Evolutionary conservation across 2,113 vertebrate species (phyloP), one percentile per base, ranked within the genome.

Genomic region (Dicentrarchus labrax): DNA sequence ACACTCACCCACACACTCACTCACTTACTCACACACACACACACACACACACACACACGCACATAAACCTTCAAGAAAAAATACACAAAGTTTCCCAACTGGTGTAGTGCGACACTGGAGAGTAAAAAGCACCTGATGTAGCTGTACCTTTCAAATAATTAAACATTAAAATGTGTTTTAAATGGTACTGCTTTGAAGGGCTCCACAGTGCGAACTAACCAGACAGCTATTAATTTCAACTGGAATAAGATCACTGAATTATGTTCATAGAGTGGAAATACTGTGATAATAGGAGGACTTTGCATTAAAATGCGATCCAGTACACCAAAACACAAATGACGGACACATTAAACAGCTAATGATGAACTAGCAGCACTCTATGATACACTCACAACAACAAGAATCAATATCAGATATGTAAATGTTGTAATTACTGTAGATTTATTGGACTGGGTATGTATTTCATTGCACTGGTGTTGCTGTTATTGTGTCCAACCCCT

Each of bases 81-180:
- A 64, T 1, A 43, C 3, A 51, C 60, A 74, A 70, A 11, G 8
- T 36, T 19, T 80, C 68, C 13, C 13, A 0, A 56, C 54, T n/a
- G 30, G 36, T 19, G 53, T 54, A 30, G 47, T 48, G 13, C 19
- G 17, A 22, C 5, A 8, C 45, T 38, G 4, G 8, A 22, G 17
- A 38, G 50, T 30, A 51, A 61, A 59, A 66, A 21, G 19, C 57
- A 53, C 21, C 36, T 38, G 8, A 62, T 45, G 50, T 21, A 66
- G 73, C 13, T 69, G n/a, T 43, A 22, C 9, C 51, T 13, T n/a
- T n/a, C n/a, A n/a, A n/a, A n/a, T 30, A 50, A 68, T 76, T 24
- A 73, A 43, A 60, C 5, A 16, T 53, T 71, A 13, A 68, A 70
- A 69, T 54, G 6, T 59, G 38, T 70, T 71, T 79, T 39, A 70